Conservation (phyloP, 1,140 invertebrate genomes). For the Arctopsyche grandis region DNA sequence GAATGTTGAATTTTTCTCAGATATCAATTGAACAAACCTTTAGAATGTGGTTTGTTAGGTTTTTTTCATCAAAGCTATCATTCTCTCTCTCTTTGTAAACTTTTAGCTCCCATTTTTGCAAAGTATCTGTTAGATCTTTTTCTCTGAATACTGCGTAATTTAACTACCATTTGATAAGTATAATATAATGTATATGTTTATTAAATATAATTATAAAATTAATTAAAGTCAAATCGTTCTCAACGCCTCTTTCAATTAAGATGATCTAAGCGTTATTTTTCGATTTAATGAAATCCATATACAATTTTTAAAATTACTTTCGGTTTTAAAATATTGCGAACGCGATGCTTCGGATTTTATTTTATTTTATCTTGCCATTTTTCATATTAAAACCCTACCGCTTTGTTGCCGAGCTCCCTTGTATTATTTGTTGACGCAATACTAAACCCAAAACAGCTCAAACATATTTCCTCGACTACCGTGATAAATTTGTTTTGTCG, state of each 20-base stretch:
- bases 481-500: slow-evolving; percentile 27
- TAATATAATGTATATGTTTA: too few relatives aligned
- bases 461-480: slow-evolving; percentile 28
- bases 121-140: too few relatives aligned
- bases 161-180: too few relatives aligned
- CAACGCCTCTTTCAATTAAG: slow-evolving; percentile 3
- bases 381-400: slow-evolving; percentile 2
- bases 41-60: too few relatives aligned
- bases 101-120: too few relatives aligned
- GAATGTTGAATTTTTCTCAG: too few relatives aligned
- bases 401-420: slow-evolving; percentile 2
- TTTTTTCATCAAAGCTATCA: too few relatives aligned
- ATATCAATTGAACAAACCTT: too few relatives aligned
- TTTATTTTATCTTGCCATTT: neutral
- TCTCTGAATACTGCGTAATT: too few relatives aligned
- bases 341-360: neutral
- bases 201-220: too few relatives aligned
- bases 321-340: neutral
- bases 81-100: too few relatives aligned
- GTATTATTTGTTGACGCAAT: slow-evolving; percentile 5
- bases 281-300: neutral
- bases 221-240: slow-evolving; percentile 28
- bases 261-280: slow-evolving; percentile 20
- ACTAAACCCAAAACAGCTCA: slow-evolving; percentile 10
- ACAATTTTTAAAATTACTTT: neutral